phyloP scores from a whole-genome alignment of 2,113 vertebrate genomes.

The Neolamprologus brichardi region DNA sequence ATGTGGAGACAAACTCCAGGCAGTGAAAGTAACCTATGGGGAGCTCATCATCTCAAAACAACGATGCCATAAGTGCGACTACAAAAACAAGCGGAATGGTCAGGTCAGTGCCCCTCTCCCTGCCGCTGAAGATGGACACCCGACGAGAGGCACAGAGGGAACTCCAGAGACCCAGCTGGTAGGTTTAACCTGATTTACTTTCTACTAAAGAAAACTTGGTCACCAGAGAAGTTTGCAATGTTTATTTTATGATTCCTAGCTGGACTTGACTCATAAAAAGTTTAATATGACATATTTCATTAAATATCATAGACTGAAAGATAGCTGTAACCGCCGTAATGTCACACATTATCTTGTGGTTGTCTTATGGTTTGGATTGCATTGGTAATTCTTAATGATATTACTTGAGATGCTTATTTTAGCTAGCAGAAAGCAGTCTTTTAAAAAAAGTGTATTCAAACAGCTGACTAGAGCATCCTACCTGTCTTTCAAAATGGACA shows the following conservation, averaged over 20 bases:
- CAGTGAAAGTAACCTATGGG: conserved; percentile 12
- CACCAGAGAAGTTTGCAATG: background rate
- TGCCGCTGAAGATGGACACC: background rate
- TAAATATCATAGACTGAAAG: background rate
- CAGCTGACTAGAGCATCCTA: background rate
- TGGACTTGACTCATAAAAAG: background rate
- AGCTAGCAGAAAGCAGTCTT: background rate
- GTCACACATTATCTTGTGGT: background rate
- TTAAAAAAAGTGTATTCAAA: background rate
- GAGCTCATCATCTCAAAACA: background rate
- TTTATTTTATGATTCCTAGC: background rate
- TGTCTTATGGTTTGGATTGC: background rate
- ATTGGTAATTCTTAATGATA: background rate
- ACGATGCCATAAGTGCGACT: conserved; percentile 17
- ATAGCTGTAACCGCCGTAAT: background rate
- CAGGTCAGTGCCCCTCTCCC: background rate
- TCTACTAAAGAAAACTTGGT: background rate
- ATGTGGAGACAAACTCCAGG: background rate
- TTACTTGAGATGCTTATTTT: background rate
- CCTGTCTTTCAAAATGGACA: background rate
- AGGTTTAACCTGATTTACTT: background rate
- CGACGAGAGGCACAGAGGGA: background rate
- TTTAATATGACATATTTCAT: background rate
- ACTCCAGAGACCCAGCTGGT: background rate
- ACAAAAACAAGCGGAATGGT: conserved; percentile 8